Conservation (phyloP, 2,113 vertebrate genomes). For the Cyanistes caeruleus region DNA sequence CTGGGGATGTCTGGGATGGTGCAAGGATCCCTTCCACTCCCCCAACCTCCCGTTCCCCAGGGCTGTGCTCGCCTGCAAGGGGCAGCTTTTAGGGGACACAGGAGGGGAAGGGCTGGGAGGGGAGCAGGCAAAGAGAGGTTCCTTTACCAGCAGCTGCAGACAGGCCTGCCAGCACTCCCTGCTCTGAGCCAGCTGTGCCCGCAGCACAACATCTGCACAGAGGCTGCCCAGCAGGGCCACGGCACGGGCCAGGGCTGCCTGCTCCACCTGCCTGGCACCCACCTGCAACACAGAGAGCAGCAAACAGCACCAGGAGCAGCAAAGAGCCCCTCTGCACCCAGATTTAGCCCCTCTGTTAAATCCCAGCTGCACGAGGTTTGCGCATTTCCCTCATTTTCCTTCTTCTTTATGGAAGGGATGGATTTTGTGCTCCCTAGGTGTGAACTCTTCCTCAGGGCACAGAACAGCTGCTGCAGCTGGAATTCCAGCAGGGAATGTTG, state of each 20-base stretch:
- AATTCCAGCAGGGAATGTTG: not conserved
- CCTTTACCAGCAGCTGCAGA: slow-evolving; percentile 77
- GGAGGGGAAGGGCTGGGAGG: fast-evolving
- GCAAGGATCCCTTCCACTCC: not conserved
- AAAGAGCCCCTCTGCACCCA: not conserved
- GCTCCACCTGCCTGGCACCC: slow-evolving; percentile 48
- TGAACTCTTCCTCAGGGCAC: not conserved
- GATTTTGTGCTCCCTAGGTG: not conserved
- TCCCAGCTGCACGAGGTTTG: not conserved
- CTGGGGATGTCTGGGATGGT: not conserved
- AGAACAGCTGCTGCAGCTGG: not conserved
- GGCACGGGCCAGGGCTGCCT: slow-evolving; percentile 56
- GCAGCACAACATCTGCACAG: slow-evolving; percentile 63
- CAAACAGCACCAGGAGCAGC: too few species aligned
- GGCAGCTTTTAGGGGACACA: not conserved
- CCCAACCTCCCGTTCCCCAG: too few species aligned
- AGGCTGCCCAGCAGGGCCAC: slow-evolving; percentile 76
- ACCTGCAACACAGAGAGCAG: slow-evolving; percentile 22
- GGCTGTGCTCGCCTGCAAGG: not conserved
- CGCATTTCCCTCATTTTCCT: not conserved
- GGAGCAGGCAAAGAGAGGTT: not conserved
- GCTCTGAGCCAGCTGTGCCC: slow-evolving; percentile 67
- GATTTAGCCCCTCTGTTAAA: too few species aligned
- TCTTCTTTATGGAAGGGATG: not conserved
- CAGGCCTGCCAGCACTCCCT: slow-evolving; percentile 79